Evolutionary conservation across 1,140 invertebrate genomes (phyloP).

Genomic region (Paralvinella palmiformis): DNA sequence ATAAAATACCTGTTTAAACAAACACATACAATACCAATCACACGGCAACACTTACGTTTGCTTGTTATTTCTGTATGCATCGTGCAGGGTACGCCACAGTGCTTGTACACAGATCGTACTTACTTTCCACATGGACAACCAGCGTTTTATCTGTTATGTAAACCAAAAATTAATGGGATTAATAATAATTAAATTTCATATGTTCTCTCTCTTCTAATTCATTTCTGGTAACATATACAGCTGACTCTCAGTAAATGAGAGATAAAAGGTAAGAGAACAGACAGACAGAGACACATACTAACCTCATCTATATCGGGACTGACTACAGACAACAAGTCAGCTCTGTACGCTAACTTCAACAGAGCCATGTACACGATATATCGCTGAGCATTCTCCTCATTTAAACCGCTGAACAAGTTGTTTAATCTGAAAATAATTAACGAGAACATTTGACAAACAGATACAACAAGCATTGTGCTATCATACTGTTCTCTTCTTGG

Average conservation of each 20-base stretch:
- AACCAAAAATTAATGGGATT: no score
- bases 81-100: slow-evolving; percentile 78
- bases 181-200: no score
- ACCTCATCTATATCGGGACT: slow-evolving; percentile 48
- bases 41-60: slow-evolving; percentile 53
- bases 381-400: slow-evolving; percentile 72
- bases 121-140: slow-evolving; percentile 74
- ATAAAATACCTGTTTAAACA: not conserved
- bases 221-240: no score
- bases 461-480: not conserved
- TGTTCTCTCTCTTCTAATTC: no score
- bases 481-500: no score
- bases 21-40: not conserved
- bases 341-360: slow-evolving; percentile 78
- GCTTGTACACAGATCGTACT: slow-evolving; percentile 89
- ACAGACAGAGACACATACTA: slow-evolving; percentile 15
- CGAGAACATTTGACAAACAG: slow-evolving; percentile 1
- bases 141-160: slow-evolving; percentile 62
- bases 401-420: slow-evolving; percentile 80
- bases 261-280: not conserved
- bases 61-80: slow-evolving; percentile 70
- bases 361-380: slow-evolving; percentile 90
- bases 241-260: no score
- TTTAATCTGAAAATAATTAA: slow-evolving; percentile 39
- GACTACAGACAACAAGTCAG: slow-evolving; percentile 75